A percentile compares a stretch with the other conserved stretches of the same genome.
Evolutionary conservation across 1,140 invertebrate species (phyloP).

Genomic region (Acarapis woodi): DNA sequence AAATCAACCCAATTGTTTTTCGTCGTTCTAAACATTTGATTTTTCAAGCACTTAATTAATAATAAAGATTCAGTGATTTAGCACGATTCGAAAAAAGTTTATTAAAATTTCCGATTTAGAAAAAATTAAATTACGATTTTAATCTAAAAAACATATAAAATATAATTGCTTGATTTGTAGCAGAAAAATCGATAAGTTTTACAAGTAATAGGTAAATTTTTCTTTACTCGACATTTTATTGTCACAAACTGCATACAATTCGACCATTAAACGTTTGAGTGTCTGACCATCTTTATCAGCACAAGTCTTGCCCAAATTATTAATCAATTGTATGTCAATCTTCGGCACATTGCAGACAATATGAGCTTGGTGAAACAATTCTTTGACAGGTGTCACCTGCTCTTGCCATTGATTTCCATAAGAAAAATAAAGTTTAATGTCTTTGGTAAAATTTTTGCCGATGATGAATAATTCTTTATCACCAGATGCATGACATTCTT

Average conservation of each 20-base stretch:
- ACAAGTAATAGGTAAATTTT: background rate
- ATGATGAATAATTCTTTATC: constrained; percentile 68
- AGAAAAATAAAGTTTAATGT: constrained; percentile 27
- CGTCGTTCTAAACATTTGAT: no score
- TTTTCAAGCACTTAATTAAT: no score
- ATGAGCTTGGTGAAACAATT: background rate
- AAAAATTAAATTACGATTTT: no score
- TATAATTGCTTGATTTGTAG: no score
- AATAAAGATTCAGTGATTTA: no score
- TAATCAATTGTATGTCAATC: background rate
- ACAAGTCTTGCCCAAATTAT: background rate
- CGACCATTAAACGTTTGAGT: background rate
- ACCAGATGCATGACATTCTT: constrained; percentile 40
- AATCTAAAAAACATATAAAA: no score
- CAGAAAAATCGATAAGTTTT: no score
- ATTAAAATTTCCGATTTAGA: no score
- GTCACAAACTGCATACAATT: background rate
- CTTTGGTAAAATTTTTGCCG: constrained; percentile 89
- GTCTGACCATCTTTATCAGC: background rate
- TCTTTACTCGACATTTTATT: background rate
- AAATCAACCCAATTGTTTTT: no score
- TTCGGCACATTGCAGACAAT: background rate
- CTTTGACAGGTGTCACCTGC: background rate
- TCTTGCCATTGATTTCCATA: background rate
- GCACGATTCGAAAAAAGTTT: no score